These are phyloP conservation scores for Drosophila erecta DNA, from an alignment of 1,140 invertebrate genomes.

Conservation along the genomic window DNA sequence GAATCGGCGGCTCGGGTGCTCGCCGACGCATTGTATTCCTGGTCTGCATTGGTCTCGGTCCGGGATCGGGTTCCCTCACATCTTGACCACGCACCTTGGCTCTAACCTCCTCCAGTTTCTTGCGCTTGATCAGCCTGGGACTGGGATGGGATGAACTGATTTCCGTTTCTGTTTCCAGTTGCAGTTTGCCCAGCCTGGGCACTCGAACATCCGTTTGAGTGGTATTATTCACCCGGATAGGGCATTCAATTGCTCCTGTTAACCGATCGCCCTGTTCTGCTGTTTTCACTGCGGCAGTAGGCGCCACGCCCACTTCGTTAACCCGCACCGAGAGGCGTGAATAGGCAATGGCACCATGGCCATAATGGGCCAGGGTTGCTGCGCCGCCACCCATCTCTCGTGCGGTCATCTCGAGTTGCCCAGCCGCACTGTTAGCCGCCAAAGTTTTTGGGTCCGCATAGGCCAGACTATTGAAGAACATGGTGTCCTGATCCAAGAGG, in stretches of 20 bases:
- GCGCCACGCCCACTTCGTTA: background rate
- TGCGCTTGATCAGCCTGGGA: background rate
- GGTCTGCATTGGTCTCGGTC: background rate
- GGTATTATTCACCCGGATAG: background rate
- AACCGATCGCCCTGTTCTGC: background rate
- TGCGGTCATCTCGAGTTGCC: background rate
- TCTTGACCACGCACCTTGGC: too few species aligned
- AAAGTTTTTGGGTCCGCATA: slow-evolving; percentile 6
- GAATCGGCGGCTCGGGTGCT: slow-evolving; percentile 33
- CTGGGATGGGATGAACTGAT: background rate
- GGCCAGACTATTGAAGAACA: slow-evolving; percentile 66
- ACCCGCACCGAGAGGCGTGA: slow-evolving; percentile 24
- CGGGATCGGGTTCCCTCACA: background rate
- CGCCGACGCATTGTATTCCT: background rate
- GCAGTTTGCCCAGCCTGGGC: background rate
- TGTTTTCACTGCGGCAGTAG: too few species aligned
- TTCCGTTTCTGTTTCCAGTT: background rate
- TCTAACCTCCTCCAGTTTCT: background rate
- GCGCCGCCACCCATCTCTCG: slow-evolving; percentile 17
- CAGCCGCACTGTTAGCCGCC: background rate
- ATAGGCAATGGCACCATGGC: slow-evolving; percentile 8
- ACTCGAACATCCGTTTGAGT: background rate
- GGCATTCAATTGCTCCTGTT: background rate
- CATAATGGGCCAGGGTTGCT: background rate
- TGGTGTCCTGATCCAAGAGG: slow-evolving; percentile 68